Evolutionary conservation across 2,113 vertebrate genomes (phyloP).

Genomic region (Myiozetetes cayanensis): DNA sequence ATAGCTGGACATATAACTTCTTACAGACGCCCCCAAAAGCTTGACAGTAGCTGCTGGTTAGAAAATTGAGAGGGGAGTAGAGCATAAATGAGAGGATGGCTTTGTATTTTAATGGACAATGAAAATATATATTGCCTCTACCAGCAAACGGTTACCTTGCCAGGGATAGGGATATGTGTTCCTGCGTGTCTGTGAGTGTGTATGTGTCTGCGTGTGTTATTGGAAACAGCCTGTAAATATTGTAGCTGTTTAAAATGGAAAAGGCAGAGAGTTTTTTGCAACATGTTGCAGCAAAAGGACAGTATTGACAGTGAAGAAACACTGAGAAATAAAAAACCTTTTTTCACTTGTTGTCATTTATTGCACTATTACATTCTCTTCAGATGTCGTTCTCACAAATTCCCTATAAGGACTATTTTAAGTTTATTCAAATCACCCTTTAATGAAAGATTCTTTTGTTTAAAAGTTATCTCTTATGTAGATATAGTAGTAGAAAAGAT

Average conservation of each 20-base stretch:
- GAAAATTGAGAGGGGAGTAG: background rate
- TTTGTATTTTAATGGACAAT: slow-evolving; percentile 51
- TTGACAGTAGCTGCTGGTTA: slow-evolving; percentile 39
- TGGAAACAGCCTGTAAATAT: slow-evolving; percentile 79
- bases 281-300: slow-evolving; percentile 74
- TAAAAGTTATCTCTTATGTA: background rate
- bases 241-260: slow-evolving; percentile 78
- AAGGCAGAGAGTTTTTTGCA: slow-evolving; percentile 71
- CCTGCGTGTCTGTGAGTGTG: slow-evolving; percentile 64
- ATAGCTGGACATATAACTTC: background rate
- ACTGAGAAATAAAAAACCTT: slow-evolving; percentile 77
- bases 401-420: background rate
- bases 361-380: slow-evolving; percentile 15
- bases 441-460: background rate
- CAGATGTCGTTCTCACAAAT: background rate
- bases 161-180: slow-evolving; percentile 68
- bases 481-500: background rate
- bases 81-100: background rate
- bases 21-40: background rate
- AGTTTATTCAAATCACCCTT: background rate
- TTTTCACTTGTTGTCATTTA: slow-evolving; percentile 72
- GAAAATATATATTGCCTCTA: slow-evolving; percentile 63
- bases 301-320: slow-evolving; percentile 78
- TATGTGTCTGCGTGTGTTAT: slow-evolving; percentile 68
- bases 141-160: slow-evolving; percentile 73